These are phyloP conservation scores for honey bee (Apis mellifera) DNA, from an alignment of 1,140 invertebrate genomes.

Conservation along the genomic window Amel_HAv3.1 CM009938.2:7201001-7201500, in stretches of 20 bases:
- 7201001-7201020: background rate
- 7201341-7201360: background rate
- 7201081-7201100: background rate
- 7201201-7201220: conserved; percentile 64
- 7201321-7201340: background rate
- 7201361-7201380: background rate
- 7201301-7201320: background rate
- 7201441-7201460: too few species aligned
- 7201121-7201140: background rate
- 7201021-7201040: background rate
- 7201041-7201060: background rate
- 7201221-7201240: conserved; percentile 9
- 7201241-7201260: background rate
- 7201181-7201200: conserved; percentile 35
- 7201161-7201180: background rate
- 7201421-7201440: background rate
- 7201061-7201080: background rate
- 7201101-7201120: background rate
- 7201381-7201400: background rate
- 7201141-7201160: background rate
- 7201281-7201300: background rate
- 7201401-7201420: background rate
- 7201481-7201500: too few species aligned
- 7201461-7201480: too few species aligned
- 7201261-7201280: background rate